phyloP scores from a whole-genome alignment of 2,888 invertebrate species.

The Drosophila pseudotakahashii region DNA sequence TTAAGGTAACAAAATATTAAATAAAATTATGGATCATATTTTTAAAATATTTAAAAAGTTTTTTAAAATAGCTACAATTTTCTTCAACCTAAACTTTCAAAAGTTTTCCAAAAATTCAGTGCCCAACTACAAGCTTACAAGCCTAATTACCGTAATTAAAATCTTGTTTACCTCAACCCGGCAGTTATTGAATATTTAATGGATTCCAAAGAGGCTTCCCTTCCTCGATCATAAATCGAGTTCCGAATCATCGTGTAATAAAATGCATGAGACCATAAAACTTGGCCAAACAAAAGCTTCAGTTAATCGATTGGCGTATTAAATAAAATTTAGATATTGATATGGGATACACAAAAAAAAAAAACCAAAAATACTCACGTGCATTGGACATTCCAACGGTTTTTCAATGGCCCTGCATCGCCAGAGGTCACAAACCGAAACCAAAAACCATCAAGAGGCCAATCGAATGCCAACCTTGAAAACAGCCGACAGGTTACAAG shows the following conservation, averaged over 20 bases:
- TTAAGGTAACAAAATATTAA: too few relatives aligned
- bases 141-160: slow-evolving; percentile 20
- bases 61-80: too few relatives aligned
- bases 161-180: slow-evolving; percentile 10
- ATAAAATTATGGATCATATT: too few relatives aligned
- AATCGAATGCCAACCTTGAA: slow-evolving; percentile 60
- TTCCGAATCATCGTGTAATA: slow-evolving; percentile 14
- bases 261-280: slow-evolving; percentile 30
- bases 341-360: neutral
- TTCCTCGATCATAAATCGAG: slow-evolving; percentile 41
- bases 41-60: too few relatives aligned
- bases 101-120: neutral
- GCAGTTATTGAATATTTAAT: slow-evolving; percentile 26
- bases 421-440: slow-evolving; percentile 41
- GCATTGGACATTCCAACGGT: slow-evolving; percentile 58
- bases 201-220: neutral
- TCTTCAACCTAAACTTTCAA: neutral
- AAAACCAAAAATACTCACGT: slow-evolving; percentile 34
- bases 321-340: slow-evolving; percentile 10
- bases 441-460: slow-evolving; percentile 14
- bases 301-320: slow-evolving; percentile 31
- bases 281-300: slow-evolving; percentile 14
- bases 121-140: neutral
- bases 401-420: slow-evolving; percentile 44
- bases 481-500: slow-evolving; percentile 69